Evolutionary conservation across 2,797 vertebrate species (phyloP).

Genomic region (Premnoplex brunnescens): DNA sequence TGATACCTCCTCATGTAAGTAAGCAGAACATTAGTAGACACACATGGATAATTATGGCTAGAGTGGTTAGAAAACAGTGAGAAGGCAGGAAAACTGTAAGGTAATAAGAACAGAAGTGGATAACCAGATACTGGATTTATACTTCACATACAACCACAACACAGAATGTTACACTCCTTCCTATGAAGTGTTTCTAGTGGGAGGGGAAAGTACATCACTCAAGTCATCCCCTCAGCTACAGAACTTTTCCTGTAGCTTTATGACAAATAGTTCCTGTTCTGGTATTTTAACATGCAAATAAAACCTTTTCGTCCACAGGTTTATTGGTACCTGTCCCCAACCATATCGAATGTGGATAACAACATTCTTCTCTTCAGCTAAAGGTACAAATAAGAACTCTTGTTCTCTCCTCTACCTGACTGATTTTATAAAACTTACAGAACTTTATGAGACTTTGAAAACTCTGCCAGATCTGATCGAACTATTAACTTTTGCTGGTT

Average conservation of each 20-base stretch:
- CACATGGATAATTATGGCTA: not conserved
- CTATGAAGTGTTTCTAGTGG: not conserved
- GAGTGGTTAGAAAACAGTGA: not conserved
- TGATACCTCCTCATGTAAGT: not conserved
- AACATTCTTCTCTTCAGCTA: not conserved
- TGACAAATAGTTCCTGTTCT: not conserved
- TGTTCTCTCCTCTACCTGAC: not conserved
- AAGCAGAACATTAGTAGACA: not conserved
- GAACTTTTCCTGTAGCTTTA: not conserved
- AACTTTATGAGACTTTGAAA: not conserved
- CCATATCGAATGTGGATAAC: accelerated
- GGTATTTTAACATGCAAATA: not conserved
- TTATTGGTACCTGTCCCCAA: not conserved
- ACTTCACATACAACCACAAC: not conserved
- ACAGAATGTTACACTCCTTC: not conserved
- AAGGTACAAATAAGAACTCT: not conserved
- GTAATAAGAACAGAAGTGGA: not conserved
- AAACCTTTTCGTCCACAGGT: not conserved
- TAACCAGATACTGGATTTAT: not conserved
- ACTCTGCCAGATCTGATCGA: not conserved
- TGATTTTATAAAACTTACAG: not conserved
- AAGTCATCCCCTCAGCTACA: not conserved
- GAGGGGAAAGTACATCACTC: not conserved
- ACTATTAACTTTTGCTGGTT: not conserved
- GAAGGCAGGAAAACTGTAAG: not conserved